Evolutionary conservation across 2,888 invertebrate species (phyloP), one percentile per base, ranked within the genome.

Genomic region (Leptopilina syphax): DNA sequence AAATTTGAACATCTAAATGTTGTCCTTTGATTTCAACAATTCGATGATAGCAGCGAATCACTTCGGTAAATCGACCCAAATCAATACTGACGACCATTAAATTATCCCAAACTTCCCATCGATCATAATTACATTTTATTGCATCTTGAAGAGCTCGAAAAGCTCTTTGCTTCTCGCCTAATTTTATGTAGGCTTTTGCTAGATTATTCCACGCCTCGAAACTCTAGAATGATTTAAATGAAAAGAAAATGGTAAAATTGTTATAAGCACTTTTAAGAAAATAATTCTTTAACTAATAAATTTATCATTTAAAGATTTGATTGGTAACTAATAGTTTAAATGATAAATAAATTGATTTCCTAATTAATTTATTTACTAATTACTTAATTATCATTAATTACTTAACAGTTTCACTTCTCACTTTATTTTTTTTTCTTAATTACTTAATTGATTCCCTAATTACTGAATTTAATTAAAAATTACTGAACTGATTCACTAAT

Each of bases 151-250:
- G 92, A 4, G 97, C 96, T 78, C 95, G 94, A 92, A 97, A 96
- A 0, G 98, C 99, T 79, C 97, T 94, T 80, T 94, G 93, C 92
- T 97, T 98, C 89, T 99, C 96, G 0, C 96, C 96, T 78, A 96
- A 93, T 88, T 97, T 96, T 9, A 98, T 95, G 87, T 98, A 97
- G 3, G 97, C 97, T 89, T 98, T 98, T 13, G 98, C 98, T 80
- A 99, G 93, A 92, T 99, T 99, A 92, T 98, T 99, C 99, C 99
- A 99, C 0, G 98, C 98, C 92, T 99, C 98, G 91, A 97, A 99
- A 78, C 96, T 96, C 92, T 96, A 93, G 0, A 96, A 90, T 81
- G 44, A 34, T 76, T n/a, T n/a, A 67, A 34, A 68, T 79, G 34
- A 34, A 34, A 34, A 4, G 34, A 34, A 34, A 34, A 34, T 34